These are phyloP conservation scores for Xestoiulus laeticollis DNA, from an alignment of 2,888 invertebrate genomes.

Conservation along the genomic window DNA sequence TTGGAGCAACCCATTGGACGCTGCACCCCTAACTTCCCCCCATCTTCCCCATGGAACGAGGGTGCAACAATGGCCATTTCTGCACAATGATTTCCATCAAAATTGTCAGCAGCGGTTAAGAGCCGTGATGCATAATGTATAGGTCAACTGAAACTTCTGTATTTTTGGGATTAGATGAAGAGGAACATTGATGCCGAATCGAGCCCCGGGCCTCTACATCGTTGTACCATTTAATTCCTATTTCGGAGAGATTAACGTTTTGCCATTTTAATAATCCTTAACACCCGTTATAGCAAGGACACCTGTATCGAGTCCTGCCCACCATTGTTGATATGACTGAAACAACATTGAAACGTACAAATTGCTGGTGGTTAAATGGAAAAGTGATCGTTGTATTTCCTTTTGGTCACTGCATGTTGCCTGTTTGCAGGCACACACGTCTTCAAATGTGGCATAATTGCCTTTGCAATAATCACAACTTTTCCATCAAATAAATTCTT, in stretches of 20 bases:
- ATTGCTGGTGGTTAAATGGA: not conserved
- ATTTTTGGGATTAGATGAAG: not conserved
- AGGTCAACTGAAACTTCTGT: not conserved
- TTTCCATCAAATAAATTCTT: too few species aligned
- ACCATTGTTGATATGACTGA: not conserved
- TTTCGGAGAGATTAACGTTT: not conserved
- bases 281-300: not conserved
- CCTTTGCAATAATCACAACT: too few species aligned
- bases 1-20: not conserved
- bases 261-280: not conserved
- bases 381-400: not conserved
- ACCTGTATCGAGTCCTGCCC: not conserved
- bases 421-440: too few species aligned
- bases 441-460: too few species aligned
- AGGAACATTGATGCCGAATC: not conserved
- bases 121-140: not conserved
- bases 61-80: not conserved
- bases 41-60: not conserved
- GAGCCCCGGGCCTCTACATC: not conserved
- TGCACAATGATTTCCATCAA: not conserved
- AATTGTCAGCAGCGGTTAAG: not conserved
- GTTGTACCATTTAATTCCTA: not conserved
- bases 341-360: not conserved
- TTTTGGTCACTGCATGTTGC: not conserved
- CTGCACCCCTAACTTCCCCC: not conserved